These are phyloP conservation scores for Vultur gryphus DNA, from an alignment of 2,797 vertebrate species.

Conservation along the genomic window DNA sequence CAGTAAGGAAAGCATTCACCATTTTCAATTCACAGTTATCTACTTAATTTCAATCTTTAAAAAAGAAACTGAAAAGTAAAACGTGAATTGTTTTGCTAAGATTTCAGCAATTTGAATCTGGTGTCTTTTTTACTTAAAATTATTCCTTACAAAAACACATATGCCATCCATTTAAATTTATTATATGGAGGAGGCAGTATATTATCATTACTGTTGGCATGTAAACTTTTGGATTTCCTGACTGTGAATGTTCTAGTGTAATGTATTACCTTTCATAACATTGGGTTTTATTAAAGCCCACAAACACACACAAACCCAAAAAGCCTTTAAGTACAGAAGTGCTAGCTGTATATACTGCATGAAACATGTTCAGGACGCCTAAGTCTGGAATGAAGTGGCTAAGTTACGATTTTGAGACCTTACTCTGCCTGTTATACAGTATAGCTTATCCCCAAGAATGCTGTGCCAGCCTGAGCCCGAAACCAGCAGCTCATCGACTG, in stretches of 20 bases:
- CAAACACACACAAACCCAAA: background rate
- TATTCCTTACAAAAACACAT: background rate
- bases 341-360: too few species aligned
- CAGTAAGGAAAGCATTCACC: background rate
- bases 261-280: background rate
- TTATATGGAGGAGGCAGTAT: background rate
- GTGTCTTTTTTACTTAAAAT: background rate
- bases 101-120: background rate
- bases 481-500: background rate
- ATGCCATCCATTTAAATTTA: background rate
- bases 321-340: background rate
- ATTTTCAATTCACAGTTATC: background rate
- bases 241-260: background rate
- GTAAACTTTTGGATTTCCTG: background rate
- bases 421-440: background rate
- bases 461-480: background rate
- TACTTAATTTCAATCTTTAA: background rate
- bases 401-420: background rate
- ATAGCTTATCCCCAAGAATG: background rate
- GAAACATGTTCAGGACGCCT: background rate
- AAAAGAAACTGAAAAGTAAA: background rate
- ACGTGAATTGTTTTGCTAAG: background rate
- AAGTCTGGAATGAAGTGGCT: rapidly evolving
- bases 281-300: background rate
- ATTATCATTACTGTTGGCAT: background rate